Evolutionary conservation across 2,797 vertebrate genomes (phyloP).

Genomic region (Gorsachius magnificus): DNA sequence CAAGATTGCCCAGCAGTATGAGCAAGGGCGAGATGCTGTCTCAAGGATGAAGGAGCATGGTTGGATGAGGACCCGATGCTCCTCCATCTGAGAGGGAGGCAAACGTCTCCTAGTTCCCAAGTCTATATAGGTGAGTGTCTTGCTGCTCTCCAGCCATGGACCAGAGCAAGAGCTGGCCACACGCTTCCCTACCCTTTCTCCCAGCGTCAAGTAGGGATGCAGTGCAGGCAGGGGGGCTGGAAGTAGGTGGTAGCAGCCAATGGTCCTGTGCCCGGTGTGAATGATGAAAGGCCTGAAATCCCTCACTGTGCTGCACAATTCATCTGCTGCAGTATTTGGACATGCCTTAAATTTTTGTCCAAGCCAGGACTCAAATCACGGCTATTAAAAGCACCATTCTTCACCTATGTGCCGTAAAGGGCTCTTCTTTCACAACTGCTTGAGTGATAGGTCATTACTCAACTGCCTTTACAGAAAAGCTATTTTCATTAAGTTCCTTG

Average conservation of each 20-base stretch:
- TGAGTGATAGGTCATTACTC: slow-evolving; percentile 16
- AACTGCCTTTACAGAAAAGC: neutral
- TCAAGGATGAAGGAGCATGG: neutral
- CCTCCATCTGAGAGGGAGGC: neutral
- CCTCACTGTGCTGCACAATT: neutral
- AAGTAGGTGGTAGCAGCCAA: neutral
- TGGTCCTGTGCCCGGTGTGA: fast-evolving
- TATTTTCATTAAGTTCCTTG: neutral
- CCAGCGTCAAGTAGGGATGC: neutral
- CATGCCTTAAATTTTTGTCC: neutral
- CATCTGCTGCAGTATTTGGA: neutral
- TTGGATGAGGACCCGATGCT: neutral
- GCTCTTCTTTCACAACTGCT: neutral
- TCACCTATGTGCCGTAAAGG: neutral
- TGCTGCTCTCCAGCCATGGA: neutral
- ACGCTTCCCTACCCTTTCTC: neutral
- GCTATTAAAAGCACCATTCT: neutral
- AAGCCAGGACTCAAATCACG: neutral
- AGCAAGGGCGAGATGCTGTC: neutral
- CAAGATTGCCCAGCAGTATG: neutral
- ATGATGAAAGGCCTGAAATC: neutral
- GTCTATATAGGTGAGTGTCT: fast-evolving
- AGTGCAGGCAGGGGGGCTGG: fast-evolving
- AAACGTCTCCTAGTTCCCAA: neutral
- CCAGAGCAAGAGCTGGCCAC: neutral